Evolutionary conservation across 2,113 vertebrate genomes (phyloP), one percentile per base, ranked within the genome.

Genomic region (Pycnonotus jocosus): DNA sequence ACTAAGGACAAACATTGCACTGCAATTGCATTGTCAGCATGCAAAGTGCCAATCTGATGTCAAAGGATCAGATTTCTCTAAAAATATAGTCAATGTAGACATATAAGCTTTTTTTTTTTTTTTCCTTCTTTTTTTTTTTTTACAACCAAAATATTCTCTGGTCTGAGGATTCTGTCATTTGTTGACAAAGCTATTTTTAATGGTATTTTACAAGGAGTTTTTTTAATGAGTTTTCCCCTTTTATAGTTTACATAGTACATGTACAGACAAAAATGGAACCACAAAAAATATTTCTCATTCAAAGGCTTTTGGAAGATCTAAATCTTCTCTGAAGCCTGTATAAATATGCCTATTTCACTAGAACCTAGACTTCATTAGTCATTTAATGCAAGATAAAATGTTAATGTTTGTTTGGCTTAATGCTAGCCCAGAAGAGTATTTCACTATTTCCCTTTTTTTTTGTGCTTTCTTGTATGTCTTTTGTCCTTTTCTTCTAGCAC

Each of bases 381-480:
- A 40, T 44, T 81, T 90, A 5, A 9, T 15, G 78, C 16, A 28
- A 61, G 31, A 64, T 33, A 37, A 90, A 83, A 73, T 44, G 11
- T 56, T 78, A 83, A 73, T 44, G 11, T 56, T 78, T 6, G 4
- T 85, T 70, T 61, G 6, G 3, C 11, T 78, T 78, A 33, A 31
- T 53, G 20, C 15, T 54, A 84, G 1, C 4, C 15, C 28, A 69
- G 35, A 80, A 64, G 2, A 18, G 10, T 35, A 35, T 48, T 58
- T 74, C 11, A 31, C 7, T 40, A 68, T 17, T n/a, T 7, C 0
- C 3, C 0, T 15, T 22, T 20, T 9, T 15, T 10, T 12, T 11
- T 10, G 12, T n/a, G 8, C 4, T 73, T 78, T 48, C 8, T 6
- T 57, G 3, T 19, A 48, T 21, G 13, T 21, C 35, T 68, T 66